Evolutionary conservation across 2,888 invertebrate species (phyloP).

Genomic region (Syrista parreyssii): DNA sequence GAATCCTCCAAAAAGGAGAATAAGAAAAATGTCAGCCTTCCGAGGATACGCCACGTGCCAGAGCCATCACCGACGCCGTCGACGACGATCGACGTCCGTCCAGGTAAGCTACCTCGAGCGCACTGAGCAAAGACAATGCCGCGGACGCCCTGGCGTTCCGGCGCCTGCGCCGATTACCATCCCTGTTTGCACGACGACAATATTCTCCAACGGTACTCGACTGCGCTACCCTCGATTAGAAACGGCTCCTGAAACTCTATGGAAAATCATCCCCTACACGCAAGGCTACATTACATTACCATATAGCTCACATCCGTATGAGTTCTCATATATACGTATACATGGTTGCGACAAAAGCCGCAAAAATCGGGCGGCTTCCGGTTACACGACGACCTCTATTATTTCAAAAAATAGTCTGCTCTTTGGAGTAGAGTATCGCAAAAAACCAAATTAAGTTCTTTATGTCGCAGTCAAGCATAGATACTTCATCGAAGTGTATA

Average conservation of each 20-base stretch:
- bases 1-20: neutral
- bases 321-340: neutral
- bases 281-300: neutral
- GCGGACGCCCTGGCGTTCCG: slow-evolving; percentile 30
- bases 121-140: slow-evolving; percentile 37
- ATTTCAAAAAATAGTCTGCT: neutral
- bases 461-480: neutral
- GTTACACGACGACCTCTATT: neutral
- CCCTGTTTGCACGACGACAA: neutral
- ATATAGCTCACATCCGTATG: neutral
- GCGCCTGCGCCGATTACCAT: slow-evolving; percentile 35
- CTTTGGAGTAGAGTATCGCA: neutral
- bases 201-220: neutral
- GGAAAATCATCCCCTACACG: neutral
- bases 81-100: slow-evolving; percentile 34
- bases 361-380: neutral
- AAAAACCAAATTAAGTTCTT: neutral
- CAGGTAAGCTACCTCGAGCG: slow-evolving; percentile 51
- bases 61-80: slow-evolving; percentile 17
- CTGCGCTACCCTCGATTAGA: neutral
- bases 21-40: neutral
- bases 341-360: neutral
- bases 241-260: neutral
- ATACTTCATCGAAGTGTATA: neutral
- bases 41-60: slow-evolving; percentile 17